These are phyloP conservation scores for Lamellibrachia satsuma DNA, from an alignment of 2,888 invertebrate species.

Conservation along the genomic window DNA sequence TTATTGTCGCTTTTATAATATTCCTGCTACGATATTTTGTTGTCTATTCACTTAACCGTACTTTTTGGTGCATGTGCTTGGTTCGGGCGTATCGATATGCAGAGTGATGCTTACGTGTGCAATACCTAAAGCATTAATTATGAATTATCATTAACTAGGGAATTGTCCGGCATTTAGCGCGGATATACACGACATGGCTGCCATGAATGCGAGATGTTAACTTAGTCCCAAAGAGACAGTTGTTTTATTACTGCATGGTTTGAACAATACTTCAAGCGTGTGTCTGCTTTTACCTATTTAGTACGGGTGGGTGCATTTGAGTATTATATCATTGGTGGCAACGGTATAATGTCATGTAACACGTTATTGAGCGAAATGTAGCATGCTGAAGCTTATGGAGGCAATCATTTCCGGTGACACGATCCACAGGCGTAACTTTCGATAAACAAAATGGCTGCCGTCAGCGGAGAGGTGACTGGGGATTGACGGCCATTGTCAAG, in stretches of 20 bases:
- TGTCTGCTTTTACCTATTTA: background rate
- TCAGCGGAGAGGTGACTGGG: background rate
- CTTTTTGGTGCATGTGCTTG: background rate
- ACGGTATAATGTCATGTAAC: background rate
- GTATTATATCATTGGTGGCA: background rate
- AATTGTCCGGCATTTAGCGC: background rate
- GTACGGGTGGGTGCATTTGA: too few species aligned
- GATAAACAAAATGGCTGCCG: background rate
- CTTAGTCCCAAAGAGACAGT: background rate
- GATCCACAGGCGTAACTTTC: background rate
- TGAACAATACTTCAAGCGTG: background rate
- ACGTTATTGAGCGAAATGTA: too few species aligned
- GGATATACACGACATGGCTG: background rate
- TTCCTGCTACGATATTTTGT: too few species aligned
- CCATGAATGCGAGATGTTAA: background rate
- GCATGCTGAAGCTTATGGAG: background rate
- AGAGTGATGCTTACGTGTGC: too few species aligned
- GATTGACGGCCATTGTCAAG: background rate
- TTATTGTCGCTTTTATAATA: too few species aligned
- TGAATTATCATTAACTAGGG: background rate
- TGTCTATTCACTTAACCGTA: too few species aligned
- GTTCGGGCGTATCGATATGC: too few species aligned
- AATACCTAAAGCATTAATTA: background rate
- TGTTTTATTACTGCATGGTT: background rate
- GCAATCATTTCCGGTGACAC: background rate